Conservation (phyloP, 1,140 invertebrate species). For the Pantala flavescens region DNA sequence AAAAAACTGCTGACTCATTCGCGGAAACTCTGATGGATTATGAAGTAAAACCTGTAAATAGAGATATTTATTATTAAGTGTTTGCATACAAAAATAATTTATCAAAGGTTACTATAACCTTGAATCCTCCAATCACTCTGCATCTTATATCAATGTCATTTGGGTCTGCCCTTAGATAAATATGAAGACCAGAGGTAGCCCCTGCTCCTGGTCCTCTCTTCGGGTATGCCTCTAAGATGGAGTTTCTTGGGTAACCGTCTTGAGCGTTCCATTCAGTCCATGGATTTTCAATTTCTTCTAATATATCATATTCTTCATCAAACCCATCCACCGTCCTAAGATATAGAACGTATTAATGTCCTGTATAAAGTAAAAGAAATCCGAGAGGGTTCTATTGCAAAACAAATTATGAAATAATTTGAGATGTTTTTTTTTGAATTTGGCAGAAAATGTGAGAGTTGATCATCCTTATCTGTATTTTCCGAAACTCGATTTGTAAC, state of each 20-base stretch:
- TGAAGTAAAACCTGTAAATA: slow-evolving; percentile 43
- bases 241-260: slow-evolving; percentile 41
- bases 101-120: not conserved
- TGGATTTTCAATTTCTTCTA: slow-evolving; percentile 27
- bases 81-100: not conserved
- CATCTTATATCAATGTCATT: slow-evolving; percentile 21
- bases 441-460: too few relatives aligned
- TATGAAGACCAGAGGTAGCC: slow-evolving; percentile 16
- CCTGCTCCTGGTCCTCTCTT: slow-evolving; percentile 45
- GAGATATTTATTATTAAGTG: not conserved
- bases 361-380: too few relatives aligned
- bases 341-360: too few relatives aligned
- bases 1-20: slow-evolving; percentile 46
- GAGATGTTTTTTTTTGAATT: too few relatives aligned
- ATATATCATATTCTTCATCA: not conserved
- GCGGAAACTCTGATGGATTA: slow-evolving; percentile 46
- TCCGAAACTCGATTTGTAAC: too few relatives aligned
- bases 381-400: too few relatives aligned
- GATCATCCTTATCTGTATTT: too few relatives aligned
- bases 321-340: not conserved
- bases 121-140: slow-evolving; percentile 7
- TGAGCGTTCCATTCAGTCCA: slow-evolving; percentile 47
- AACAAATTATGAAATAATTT: too few relatives aligned
- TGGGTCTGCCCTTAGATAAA: slow-evolving; percentile 21
- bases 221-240: slow-evolving; percentile 46